phyloP scores from a whole-genome alignment of 2,797 vertebrate species.

The Chelonia mydas region DNA sequence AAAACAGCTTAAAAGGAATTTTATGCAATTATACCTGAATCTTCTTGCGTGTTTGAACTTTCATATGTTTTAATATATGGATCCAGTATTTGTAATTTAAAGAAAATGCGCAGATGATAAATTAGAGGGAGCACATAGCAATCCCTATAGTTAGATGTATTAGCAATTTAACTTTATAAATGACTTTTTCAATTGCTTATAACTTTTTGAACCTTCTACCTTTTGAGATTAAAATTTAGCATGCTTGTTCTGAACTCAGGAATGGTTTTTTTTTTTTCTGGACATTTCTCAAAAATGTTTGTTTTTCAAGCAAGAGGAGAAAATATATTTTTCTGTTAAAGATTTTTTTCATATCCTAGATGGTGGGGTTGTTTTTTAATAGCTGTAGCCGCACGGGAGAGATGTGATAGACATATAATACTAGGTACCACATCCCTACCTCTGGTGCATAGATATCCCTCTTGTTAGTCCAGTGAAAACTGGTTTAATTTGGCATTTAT shows the following conservation, averaged over 20 bases:
- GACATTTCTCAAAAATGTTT: not conserved
- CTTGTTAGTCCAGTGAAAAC: not conserved
- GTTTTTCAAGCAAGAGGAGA: not conserved
- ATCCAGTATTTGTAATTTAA: not conserved
- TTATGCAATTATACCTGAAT: not conserved
- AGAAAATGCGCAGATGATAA: not conserved
- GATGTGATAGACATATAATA: not conserved
- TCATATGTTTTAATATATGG: not conserved
- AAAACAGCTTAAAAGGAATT: not conserved
- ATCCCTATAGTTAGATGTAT: accelerated
- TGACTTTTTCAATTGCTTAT: not conserved
- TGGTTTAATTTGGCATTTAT: not conserved
- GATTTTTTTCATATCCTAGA: not conserved
- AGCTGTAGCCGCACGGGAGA: not conserved
- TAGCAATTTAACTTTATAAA: not conserved
- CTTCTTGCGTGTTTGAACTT: not conserved
- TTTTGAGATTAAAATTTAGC: not conserved
- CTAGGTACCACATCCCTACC: not conserved
- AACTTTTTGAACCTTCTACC: not conserved
- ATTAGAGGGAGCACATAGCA: not conserved
- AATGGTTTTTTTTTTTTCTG: not conserved
- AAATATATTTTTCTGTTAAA: not conserved
- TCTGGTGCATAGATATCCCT: not conserved
- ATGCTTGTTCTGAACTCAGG: not conserved
- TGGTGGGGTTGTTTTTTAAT: not conserved